Evolutionary conservation across 2,797 vertebrate genomes (phyloP).

Genomic region (Acanthiza pusilla): DNA sequence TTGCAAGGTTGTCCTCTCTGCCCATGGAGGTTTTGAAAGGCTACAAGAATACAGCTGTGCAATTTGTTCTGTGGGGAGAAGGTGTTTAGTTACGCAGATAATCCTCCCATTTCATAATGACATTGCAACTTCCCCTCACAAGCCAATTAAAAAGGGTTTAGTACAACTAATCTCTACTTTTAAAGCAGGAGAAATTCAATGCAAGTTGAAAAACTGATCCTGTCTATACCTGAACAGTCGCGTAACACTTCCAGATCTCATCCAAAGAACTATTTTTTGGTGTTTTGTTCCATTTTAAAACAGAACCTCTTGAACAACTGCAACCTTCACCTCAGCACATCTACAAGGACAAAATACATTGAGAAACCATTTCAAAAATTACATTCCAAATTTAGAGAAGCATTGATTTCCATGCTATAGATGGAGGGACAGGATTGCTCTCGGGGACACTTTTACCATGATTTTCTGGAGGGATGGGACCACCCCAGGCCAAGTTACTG

Average conservation of each 20-base stretch:
- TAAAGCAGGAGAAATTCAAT: background rate
- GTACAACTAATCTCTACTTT: background rate
- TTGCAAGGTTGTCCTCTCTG: background rate
- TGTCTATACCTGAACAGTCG: background rate
- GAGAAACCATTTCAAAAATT: background rate
- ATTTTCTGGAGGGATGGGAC: background rate
- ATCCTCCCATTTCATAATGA: background rate
- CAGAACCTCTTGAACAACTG: background rate
- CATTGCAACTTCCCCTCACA: background rate
- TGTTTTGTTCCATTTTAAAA: background rate
- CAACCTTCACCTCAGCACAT: background rate
- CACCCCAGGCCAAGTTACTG: conserved; percentile 26
- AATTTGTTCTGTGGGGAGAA: background rate
- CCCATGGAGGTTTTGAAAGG: background rate
- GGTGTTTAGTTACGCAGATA: background rate
- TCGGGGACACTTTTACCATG: background rate
- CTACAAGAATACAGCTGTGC: background rate
- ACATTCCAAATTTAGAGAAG: background rate
- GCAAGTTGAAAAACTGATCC: background rate
- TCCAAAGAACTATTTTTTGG: background rate
- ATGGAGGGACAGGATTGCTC: background rate
- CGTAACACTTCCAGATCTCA: background rate
- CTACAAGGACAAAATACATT: background rate
- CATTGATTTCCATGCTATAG: background rate
- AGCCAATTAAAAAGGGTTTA: conserved; percentile 3